Evolutionary conservation across 2,113 vertebrate genomes (phyloP).

Genomic region (Sphyrna mokarran): DNA sequence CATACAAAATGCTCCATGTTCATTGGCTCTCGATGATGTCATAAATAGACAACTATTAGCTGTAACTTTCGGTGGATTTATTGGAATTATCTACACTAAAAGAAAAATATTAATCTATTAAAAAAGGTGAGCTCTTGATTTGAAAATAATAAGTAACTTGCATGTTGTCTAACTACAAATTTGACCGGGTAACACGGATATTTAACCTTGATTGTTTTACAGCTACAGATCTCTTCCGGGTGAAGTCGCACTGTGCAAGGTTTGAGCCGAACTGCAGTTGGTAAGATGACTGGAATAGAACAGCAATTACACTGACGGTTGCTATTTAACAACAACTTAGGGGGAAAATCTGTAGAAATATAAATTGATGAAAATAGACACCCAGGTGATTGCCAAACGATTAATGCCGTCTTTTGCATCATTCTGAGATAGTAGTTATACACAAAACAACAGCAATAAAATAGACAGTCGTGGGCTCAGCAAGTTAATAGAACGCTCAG

Average conservation of each 20-base stretch:
- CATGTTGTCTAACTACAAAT: not conserved
- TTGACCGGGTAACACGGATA: not conserved
- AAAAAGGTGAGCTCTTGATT: not conserved
- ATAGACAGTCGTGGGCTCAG: not conserved
- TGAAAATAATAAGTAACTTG: not conserved
- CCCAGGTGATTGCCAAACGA: not conserved
- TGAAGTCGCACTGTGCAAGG: not conserved
- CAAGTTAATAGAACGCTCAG: not conserved
- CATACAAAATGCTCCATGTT: not conserved
- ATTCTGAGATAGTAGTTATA: no score
- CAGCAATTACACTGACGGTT: not conserved
- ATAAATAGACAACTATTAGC: not conserved
- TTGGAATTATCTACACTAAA: not conserved
- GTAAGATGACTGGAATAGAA: not conserved
- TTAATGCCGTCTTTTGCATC: not conserved
- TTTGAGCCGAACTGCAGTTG: not conserved
- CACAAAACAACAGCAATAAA: not conserved
- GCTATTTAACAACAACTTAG: not conserved
- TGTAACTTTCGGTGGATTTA: not conserved
- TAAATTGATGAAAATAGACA: not conserved
- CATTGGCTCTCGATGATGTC: slow-evolving; percentile 20
- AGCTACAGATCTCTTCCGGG: not conserved
- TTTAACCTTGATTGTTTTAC: not conserved
- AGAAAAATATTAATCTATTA: not conserved
- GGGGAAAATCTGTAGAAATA: not conserved